Base-by-base conservation (phyloP, 1,140 invertebrate genomes). In the Nixonia krombeini region DNA sequence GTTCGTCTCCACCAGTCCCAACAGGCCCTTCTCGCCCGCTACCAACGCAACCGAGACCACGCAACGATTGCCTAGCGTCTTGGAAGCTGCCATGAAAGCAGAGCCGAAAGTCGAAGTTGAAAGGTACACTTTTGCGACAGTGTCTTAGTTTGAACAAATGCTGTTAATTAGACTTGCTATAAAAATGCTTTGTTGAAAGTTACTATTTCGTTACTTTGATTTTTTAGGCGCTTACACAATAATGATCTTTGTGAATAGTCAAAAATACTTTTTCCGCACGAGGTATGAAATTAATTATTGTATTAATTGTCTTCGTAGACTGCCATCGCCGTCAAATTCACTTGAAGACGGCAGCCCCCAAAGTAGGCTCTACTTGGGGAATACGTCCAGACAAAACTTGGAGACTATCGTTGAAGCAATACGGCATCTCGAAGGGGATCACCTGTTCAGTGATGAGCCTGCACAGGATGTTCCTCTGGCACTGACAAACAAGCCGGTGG, bases 371-470 rank as follows among this genome's bases (percentile, higher is more conserved):
- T 93, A 92, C 72, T 80, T 92, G 40, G 90, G 92, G 12, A 94
- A 90, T 71, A 93, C 93, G 18, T 95, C 94, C 37, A 89, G 95
- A 28, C 94, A 97, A 76, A 99, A 98, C 81, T 86, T 99, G 55
- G 96, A 99, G 80, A 98, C 97, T 1, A 99, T 99, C 58, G 96
- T 98, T 5, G 96, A 99, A 79, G 97, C 97, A 16, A 99, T 99
- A 69, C 89, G 96, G 26, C 96, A 97, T 75, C 85, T 99, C 50
- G 97, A 99, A 82, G 96, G 97, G 4, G 95, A 97, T 80, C 93
- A 96, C 80, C 83, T 96, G 68, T 96, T 96, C 79, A 88, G 89
- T 61, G 93, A 94, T 70, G 91, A 92, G 72, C 86, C 88, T 2
- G 87, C 85, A 40, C 86, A 87, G 42, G 92, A 94, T 58, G 89